Evolutionary conservation across 2,797 vertebrate species (phyloP), one percentile per base, ranked within the genome.

Genomic region (Botia almorhae): DNA sequence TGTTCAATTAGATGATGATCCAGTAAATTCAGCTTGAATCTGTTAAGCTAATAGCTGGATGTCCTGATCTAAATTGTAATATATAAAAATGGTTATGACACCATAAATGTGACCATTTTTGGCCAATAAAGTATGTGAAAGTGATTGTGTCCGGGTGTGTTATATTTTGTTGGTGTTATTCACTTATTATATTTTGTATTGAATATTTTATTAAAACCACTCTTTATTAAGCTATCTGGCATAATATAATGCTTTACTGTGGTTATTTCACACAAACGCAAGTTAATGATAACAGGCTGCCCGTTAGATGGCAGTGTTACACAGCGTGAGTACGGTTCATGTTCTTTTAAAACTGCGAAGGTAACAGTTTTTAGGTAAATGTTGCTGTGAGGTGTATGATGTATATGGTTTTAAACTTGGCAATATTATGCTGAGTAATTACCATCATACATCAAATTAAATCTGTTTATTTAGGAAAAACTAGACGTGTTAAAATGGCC

Each of bases 101-200:
- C 82, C 78, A 86, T 75, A 84, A 84, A 86, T 80, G 76, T 81
- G 78, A 85, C 74, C 85, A 88, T 81, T 89, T 87, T 82, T 76
- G 84, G 74, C 82, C 83, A 91, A 92, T 93, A 92, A 92, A 93
- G 86, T 80, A 56, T 86, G 82, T 78, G 78, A 26, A 43, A n/a
- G 12, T 21, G 16, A 43, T 29, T 3, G 6, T 8, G 16, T 53
- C 68, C 50, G 55, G 16, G 5, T 29, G 23, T 50, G 53, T 19
- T 29, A 0, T 65, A 7, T 33, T 53, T 53, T 3, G 2, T 29
- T 33, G 13, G 14, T 17, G 17, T 33, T 65, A 3, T 39, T 16
- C 29, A 33, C 29, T n/a, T 14, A 36, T 39, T 39, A 7, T 53
- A n/a, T 53, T 51, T 53, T 46, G 51, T 53, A 17, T 7, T 53